Percentiles rank a stretch among this genome's conserved stretches.
Conservation (phyloP, 2,797 vertebrate species). For the Coregonus sp. region DNA sequence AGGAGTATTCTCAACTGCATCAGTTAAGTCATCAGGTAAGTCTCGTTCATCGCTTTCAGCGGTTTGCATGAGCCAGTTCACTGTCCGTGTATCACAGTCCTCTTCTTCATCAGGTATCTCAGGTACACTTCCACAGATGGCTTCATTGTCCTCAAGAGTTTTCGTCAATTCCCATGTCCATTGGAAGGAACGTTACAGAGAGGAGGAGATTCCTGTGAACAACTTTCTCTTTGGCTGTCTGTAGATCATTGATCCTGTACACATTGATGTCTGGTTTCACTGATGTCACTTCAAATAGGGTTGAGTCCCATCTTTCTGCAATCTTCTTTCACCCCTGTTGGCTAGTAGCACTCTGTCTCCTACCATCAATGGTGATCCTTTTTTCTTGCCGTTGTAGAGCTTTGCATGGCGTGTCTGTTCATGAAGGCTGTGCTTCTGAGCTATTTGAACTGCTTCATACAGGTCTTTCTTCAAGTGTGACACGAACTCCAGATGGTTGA, state of each 20-base stretch:
- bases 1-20: no score
- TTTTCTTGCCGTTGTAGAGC: constrained; percentile 24
- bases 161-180: no score
- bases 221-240: constrained; percentile 13
- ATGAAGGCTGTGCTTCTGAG: background rate
- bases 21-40: no score
- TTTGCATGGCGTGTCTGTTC: constrained; percentile 11
- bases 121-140: no score
- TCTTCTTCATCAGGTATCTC: no score
- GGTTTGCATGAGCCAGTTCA: no score
- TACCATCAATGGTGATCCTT: constrained; percentile 4
- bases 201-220: constrained; percentile 13
- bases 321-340: constrained; percentile 24
- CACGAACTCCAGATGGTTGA: background rate
- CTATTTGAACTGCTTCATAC: constrained; percentile 8
- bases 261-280: constrained; percentile 13
- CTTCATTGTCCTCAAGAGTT: no score
- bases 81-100: no score
- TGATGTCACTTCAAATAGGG: constrained; percentile 17
- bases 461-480: background rate
- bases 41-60: no score
- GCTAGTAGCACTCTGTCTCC: constrained; percentile 25
- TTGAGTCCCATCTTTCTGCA: constrained; percentile 29
- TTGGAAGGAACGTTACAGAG: no score
- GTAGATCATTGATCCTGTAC: constrained; percentile 20